Evolutionary conservation across 1,140 invertebrate species (phyloP), one percentile per base, ranked within the genome.

Genomic region (Hydropsyche tenuis): DNA sequence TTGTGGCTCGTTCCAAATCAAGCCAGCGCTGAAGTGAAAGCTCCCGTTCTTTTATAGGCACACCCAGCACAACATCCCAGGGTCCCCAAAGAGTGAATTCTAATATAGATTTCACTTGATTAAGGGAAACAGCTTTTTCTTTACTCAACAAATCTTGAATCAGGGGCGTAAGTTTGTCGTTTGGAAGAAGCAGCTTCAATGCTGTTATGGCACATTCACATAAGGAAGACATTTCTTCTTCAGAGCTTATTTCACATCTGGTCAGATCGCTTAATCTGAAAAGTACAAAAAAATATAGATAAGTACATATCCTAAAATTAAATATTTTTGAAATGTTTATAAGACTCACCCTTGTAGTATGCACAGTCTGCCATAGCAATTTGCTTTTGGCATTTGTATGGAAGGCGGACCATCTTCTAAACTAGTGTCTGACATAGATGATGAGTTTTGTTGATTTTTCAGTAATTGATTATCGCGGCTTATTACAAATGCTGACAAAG

Each of bases 81-180:
- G 93, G 94, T 1, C 93, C 94, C 93, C 93, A 96, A 1, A 96
- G 82, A 73, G 92, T 92, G 78, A 93, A 93, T 79, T 95, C 93
- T 25, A 95, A 80, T 0, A 95, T 87, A 0, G 92, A 89, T 81
- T 94, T 94, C 0, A 89, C 89, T 69, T 88, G 87, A 45, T 86
- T 88, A 23, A 95, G 80, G 1, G 91, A 92, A 27, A 91, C 87
- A 0, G 92, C 90, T 23, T 90, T 86, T 79, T 93, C 92, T 79
- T 91, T 89, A 75, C 86, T 85, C 16, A 93, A 80, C 9, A 93
- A 81, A 78, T 91, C 89, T 75, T 87, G 87, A n/a, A 93, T 82
- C 1, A 93, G 83, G 0, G 89, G 87, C 0, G 87, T 87, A 1
- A 93, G 84, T 78, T 89, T 89, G 69, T 87, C 88, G n/a, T 86